These are phyloP conservation scores for Chironomus riparius DNA, from an alignment of 2,888 invertebrate species.

Conservation along the genomic window DNA sequence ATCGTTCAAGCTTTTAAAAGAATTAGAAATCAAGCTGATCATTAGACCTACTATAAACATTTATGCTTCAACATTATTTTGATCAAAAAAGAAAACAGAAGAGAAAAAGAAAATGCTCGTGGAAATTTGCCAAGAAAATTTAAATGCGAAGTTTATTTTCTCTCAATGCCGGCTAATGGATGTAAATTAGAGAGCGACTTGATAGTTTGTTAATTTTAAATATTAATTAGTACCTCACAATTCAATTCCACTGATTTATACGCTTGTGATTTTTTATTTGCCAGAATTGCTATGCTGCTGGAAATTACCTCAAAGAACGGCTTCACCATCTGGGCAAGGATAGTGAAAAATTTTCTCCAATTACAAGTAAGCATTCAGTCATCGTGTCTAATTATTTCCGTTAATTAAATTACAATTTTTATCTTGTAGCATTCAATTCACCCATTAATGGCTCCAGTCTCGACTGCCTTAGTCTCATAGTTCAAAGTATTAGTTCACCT, in stretches of 20 bases:
- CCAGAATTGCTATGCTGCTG: conserved; percentile 41
- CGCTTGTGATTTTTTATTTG: conserved; percentile 28
- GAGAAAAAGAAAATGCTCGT: background rate
- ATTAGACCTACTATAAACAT: too few relatives aligned
- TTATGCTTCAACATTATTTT: too few relatives aligned
- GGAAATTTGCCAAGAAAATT: background rate
- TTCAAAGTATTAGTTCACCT: conserved; percentile 52
- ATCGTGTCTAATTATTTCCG: background rate
- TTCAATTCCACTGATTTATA: background rate
- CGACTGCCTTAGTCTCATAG: conserved; percentile 61
- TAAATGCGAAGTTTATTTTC: background rate
- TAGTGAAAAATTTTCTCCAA: conserved; percentile 38
- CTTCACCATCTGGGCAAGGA: conserved; percentile 38
- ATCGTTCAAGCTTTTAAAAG: too few relatives aligned
- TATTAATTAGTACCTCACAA: background rate
- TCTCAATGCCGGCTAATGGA: too few relatives aligned
- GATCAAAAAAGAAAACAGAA: too few relatives aligned
- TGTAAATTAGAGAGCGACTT: too few relatives aligned
- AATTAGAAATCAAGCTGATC: too few relatives aligned
- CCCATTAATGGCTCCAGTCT: conserved; percentile 49
- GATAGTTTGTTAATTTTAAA: background rate
- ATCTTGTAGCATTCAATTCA: conserved; percentile 42
- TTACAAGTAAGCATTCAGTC: conserved; percentile 36
- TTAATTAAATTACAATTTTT: conserved; percentile 28
- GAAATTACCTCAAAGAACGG: conserved; percentile 41